Evolutionary conservation across 2,888 invertebrate species (phyloP).

Genomic region (Troides aeacus): DNA sequence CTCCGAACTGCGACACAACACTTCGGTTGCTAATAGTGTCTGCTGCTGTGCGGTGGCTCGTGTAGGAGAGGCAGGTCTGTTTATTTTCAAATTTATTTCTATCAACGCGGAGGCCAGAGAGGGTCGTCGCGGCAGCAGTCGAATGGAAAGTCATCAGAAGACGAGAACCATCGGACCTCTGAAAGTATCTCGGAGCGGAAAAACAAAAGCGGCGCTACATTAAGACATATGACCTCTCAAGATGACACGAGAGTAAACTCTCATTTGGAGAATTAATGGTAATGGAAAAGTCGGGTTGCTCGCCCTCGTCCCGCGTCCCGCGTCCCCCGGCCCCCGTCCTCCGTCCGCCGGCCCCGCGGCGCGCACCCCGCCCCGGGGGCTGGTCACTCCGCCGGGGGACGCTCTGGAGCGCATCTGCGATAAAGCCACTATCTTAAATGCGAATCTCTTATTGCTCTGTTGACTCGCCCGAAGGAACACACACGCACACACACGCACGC

Average conservation of each 20-base stretch:
- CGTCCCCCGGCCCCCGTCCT: conserved; percentile 30
- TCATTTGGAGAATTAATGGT: conserved; percentile 57
- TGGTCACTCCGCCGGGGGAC: conserved; percentile 26
- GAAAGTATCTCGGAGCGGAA: conserved; percentile 15
- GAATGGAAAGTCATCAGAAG: background rate
- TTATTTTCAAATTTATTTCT: too few relatives aligned
- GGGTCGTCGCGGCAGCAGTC: background rate
- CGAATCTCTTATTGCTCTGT: conserved; percentile 23
- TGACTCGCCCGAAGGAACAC: conserved; percentile 5
- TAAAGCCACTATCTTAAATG: conserved; percentile 18
- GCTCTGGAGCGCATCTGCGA: conserved; percentile 21
- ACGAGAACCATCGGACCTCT: conserved; percentile 9
- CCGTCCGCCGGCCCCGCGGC: conserved; percentile 27
- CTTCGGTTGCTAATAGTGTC: too few relatives aligned
- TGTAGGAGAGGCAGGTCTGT: too few relatives aligned
- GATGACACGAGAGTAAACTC: conserved; percentile 52
- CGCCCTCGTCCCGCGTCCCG: conserved; percentile 29
- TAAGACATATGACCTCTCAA: conserved; percentile 51
- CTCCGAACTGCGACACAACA: too few relatives aligned
- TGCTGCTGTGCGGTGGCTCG: too few relatives aligned
- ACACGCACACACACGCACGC: too few relatives aligned
- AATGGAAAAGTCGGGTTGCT: conserved; percentile 59
- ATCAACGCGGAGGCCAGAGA: too few relatives aligned
- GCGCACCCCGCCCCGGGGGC: conserved; percentile 25
- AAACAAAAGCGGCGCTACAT: conserved; percentile 46